Percentiles rank a stretch among this genome's conserved stretches.
Evolutionary conservation across 2,888 invertebrate genomes (phyloP).

Genomic region (Lasius fuliginosus): DNA sequence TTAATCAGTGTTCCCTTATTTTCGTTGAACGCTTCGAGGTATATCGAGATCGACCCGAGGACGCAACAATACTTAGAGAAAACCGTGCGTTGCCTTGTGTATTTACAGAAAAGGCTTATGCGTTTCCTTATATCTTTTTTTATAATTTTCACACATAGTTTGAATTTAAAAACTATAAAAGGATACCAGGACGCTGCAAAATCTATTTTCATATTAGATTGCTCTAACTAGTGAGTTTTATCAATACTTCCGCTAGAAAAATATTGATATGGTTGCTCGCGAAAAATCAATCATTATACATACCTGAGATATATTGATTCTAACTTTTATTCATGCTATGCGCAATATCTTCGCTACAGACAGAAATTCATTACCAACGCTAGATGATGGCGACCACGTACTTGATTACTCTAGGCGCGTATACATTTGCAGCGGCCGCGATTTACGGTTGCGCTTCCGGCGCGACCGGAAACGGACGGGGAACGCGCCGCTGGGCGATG

Average conservation of each 20-base stretch:
- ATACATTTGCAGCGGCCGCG: constrained; percentile 50
- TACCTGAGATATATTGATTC: background rate
- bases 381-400: constrained; percentile 33
- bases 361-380: constrained; percentile 34
- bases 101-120: background rate
- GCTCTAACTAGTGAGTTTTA: background rate
- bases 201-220: background rate
- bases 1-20: too few relatives aligned
- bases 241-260: background rate
- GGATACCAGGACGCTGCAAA: too few relatives aligned
- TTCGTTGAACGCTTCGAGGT: too few relatives aligned
- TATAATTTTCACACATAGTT: too few relatives aligned
- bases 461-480: constrained; percentile 53
- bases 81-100: background rate
- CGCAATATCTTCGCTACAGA: constrained; percentile 5
- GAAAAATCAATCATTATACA: background rate
- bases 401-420: constrained; percentile 47
- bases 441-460: constrained; percentile 62
- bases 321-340: background rate
- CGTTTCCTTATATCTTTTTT: too few relatives aligned
- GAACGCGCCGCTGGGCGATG: constrained; percentile 51
- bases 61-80: too few relatives aligned
- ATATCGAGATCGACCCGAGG: too few relatives aligned
- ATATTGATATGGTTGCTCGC: background rate
- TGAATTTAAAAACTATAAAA: background rate